Conservation (phyloP, 1,140 invertebrate species). For the Teleogryllus occipitalis region DNA sequence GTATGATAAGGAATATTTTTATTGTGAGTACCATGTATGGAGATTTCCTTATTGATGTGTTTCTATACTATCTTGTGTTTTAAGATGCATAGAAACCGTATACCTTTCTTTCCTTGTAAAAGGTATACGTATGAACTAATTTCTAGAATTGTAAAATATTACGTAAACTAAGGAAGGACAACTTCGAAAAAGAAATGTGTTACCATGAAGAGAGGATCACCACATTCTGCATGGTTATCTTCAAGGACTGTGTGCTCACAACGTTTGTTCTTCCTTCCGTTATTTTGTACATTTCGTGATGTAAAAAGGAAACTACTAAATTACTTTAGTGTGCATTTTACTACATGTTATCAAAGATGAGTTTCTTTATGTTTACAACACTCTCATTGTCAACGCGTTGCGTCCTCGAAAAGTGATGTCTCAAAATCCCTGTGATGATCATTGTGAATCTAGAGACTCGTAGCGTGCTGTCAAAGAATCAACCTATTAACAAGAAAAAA, state of each 20-base stretch:
- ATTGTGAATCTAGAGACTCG: slow-evolving; percentile 1
- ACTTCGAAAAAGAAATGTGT: neutral
- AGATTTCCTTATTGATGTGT: slow-evolving; percentile 1
- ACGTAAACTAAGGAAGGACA: neutral
- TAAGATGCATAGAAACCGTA: neutral
- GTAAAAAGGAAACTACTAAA: neutral
- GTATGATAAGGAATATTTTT: slow-evolving; percentile 6
- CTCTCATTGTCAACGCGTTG: neutral
- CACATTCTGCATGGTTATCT: neutral
- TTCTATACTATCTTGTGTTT: slow-evolving; percentile 5
- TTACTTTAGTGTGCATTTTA: neutral
- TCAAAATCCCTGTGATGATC: slow-evolving; percentile 4
- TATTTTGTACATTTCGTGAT: neutral
- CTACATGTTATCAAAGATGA: neutral
- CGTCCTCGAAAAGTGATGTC: neutral
- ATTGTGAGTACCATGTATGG: neutral
- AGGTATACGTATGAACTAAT: neutral
- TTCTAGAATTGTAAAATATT: slow-evolving; percentile 1
- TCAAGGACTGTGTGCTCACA: neutral
- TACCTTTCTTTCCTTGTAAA: neutral
- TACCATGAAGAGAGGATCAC: neutral
- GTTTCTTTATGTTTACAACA: neutral
- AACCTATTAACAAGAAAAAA: neutral
- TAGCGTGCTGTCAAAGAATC: neutral
- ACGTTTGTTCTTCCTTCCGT: neutral